A percentile compares a stretch with the other conserved stretches of the same genome.
These are phyloP conservation scores for Ectemnius lituratus DNA, from an alignment of 2,888 invertebrate genomes.

Conservation along the genomic window DNA sequence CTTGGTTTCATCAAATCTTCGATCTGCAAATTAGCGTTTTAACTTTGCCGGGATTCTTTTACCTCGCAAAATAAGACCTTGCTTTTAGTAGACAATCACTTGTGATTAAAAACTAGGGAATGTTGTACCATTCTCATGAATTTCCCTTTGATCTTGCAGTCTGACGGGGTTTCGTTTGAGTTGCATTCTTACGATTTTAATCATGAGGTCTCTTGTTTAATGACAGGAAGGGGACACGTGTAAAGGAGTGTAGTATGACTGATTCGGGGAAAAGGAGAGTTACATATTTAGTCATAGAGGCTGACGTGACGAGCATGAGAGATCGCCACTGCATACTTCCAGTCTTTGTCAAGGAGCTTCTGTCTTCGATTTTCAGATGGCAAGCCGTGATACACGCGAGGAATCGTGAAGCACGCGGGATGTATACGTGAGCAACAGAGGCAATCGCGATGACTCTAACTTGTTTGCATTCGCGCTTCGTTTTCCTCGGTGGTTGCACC, in stretches of 20 bases:
- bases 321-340: background rate
- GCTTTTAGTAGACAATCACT: too few species aligned
- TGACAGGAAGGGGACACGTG: background rate
- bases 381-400: background rate
- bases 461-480: constrained; percentile 34
- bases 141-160: too few species aligned
- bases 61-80: too few species aligned
- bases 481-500: constrained; percentile 18
- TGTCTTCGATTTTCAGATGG: constrained; percentile 2
- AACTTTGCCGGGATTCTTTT: background rate
- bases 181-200: too few species aligned
- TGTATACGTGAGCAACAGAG: background rate
- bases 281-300: constrained; percentile 3
- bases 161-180: too few species aligned
- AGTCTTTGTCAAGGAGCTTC: background rate
- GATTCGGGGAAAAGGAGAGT: too few species aligned
- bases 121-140: too few species aligned
- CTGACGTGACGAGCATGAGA: background rate
- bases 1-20: background rate
- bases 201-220: too few species aligned
- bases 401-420: background rate
- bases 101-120: too few species aligned
- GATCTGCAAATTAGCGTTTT: background rate
- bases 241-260: background rate
- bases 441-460: background rate